Base-by-base conservation (phyloP, 2,113 vertebrate species). In the Capreolus pygargus region DNA sequence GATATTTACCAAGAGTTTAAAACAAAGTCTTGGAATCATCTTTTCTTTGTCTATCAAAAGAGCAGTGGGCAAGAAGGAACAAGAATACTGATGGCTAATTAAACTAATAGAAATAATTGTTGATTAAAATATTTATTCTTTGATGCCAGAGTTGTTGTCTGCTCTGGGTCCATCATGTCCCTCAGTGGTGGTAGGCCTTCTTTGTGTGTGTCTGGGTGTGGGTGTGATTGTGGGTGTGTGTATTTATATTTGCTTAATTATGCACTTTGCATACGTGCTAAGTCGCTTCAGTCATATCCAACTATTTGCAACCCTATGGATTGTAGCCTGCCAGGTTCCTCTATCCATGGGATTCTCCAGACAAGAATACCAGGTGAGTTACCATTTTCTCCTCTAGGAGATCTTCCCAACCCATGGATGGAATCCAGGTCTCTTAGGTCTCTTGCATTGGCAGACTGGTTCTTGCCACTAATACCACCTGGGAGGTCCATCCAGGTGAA, bases 31-130 rank as follows among this genome's bases (percentile, higher is more conserved):
- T 57, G 60, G 64, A 55, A 81, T 13, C 39, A 60, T 25, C n/a
- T 58, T 93, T 84, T 89, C 90, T 95, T 82, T 85, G 19, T 91
- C 67, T 52, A 47, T 81, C 58, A 74, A 17, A 19, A 55, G 50
- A 57, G 78, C 25, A 47, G 23, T 28, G 83, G 91, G 58, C 70
- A 45, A 79, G 45, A 89, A 90, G 60, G 28, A n/a, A 94, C 36
- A 54, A 95, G 78, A 92, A 39, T 70, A 36, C 1, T 57, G 50
- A 83, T 82, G n/a, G 30, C 7, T 93, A 55, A 39, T 67, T 74
- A 95, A 60, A 47, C 78, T 57, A 25, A 82, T 54, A 54, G 11
- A 82, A 82, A 54, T 23, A 9, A 82, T 23, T 54, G 33, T 82
- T 82, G 79, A 82, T 82, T 52, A 54, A n/a, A 82, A 54, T 82